Evolutionary conservation across 2,888 invertebrate genomes (phyloP).

Genomic region (Hemistola chrysoprasaria): DNA sequence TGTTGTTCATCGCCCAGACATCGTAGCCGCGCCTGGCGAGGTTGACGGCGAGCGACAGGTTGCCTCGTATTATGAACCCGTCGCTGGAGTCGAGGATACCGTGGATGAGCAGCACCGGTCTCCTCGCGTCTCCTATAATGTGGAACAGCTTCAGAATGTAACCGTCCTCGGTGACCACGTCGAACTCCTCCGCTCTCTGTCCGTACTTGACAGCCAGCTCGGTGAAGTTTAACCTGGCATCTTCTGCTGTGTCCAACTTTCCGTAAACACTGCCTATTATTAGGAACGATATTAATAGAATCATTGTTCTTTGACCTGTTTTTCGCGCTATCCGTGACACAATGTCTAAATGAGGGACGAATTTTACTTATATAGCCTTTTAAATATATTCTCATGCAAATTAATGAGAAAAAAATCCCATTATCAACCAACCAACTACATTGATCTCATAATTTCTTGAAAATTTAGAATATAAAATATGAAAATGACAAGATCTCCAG

Average conservation of each 20-base stretch:
- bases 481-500: no score
- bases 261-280: constrained; percentile 12
- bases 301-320: constrained; percentile 1
- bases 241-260: constrained; percentile 31
- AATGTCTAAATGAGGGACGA: no score
- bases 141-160: constrained; percentile 47
- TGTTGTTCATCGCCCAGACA: constrained; percentile 55
- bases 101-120: constrained; percentile 44
- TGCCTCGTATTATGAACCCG: constrained; percentile 43
- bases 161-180: constrained; percentile 42
- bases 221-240: constrained; percentile 38
- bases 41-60: constrained; percentile 39
- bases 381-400: no score
- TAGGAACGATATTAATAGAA: background rate
- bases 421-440: no score
- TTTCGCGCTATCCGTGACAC: background rate
- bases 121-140: constrained; percentile 34
- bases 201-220: constrained; percentile 44
- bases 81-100: constrained; percentile 46
- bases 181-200: constrained; percentile 36
- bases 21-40: constrained; percentile 78
- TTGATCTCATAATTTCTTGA: no score
- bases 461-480: no score
- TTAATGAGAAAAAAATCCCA: no score
- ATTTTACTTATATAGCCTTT: no score